Percentiles rank a stretch among this genome's conserved stretches.
Conservation (phyloP, 2,888 invertebrate genomes). For the Disparrhopalites patrizii region DNA sequence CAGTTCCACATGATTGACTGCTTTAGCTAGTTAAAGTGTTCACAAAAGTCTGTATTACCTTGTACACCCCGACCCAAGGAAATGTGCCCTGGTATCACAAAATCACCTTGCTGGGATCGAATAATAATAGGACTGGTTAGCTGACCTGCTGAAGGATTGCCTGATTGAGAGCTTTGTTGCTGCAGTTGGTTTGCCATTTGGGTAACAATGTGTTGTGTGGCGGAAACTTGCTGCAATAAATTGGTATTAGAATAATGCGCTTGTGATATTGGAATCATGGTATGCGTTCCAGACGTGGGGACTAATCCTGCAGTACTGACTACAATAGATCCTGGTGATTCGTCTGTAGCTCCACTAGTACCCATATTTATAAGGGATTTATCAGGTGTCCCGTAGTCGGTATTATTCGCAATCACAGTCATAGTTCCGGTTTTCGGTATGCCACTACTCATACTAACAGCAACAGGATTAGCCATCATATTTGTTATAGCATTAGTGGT, state of each 20-base stretch:
- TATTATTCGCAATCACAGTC: constrained; percentile 1
- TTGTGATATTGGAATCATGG: constrained; percentile 24
- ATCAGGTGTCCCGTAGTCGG: constrained; percentile 1
- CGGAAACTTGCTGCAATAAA: constrained; percentile 17
- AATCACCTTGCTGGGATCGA: constrained; percentile 43
- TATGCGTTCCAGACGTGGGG: constrained; percentile 15
- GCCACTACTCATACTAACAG: constrained; percentile 3
- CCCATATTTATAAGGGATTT: not conserved
- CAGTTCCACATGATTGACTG: no score
- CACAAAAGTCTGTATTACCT: constrained; percentile 33
- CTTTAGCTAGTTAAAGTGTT: no score
- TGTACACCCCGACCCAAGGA: constrained; percentile 41
- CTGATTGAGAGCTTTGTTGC: constrained; percentile 13
- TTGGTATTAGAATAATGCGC: constrained; percentile 3
- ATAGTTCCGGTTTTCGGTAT: constrained; percentile 6
- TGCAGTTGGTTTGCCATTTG: constrained; percentile 20
- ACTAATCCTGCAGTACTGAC: constrained; percentile 18
- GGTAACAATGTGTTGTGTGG: constrained; percentile 10
- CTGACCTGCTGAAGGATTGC: constrained; percentile 20
- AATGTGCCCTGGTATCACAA: constrained; percentile 44
- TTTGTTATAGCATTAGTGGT: not conserved
- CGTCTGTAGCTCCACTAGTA: not conserved
- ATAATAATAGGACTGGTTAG: constrained; percentile 43
- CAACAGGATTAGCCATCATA: not conserved
- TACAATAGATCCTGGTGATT: constrained; percentile 9